Conservation (phyloP, 2,888 invertebrate species). For the Melanotus villosus region DNA sequence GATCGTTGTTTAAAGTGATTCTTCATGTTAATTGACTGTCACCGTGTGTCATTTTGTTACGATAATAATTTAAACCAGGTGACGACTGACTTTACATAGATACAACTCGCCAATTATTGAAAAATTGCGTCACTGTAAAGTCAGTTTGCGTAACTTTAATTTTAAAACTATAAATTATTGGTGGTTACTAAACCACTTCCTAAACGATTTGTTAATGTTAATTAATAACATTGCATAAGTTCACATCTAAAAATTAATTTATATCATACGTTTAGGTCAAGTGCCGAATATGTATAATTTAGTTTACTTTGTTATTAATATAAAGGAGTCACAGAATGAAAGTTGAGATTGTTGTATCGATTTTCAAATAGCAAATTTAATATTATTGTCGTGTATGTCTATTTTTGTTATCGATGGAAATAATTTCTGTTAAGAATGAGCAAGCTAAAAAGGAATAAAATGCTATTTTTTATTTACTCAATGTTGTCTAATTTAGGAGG, state of each 20-base stretch:
- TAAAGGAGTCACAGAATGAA: slow-evolving; percentile 4
- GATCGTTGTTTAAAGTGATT: slow-evolving; percentile 95
- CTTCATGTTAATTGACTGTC: slow-evolving; percentile 45
- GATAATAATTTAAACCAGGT: slow-evolving; percentile 34
- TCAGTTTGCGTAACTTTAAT: slow-evolving; percentile 8
- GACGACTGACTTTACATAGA: slow-evolving; percentile 32
- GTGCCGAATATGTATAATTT: slow-evolving; percentile 5
- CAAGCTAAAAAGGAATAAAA: slow-evolving; percentile 39
- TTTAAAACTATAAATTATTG: slow-evolving; percentile 24
- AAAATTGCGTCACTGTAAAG: slow-evolving; percentile 9
- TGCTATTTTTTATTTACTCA: slow-evolving; percentile 44
- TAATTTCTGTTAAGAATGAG: slow-evolving; percentile 23
- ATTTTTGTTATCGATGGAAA: slow-evolving; percentile 35
- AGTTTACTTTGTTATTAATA: slow-evolving; percentile 7
- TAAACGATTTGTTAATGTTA: slow-evolving; percentile 32
- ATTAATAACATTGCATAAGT: slow-evolving; percentile 17
- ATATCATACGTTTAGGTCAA: slow-evolving; percentile 15
- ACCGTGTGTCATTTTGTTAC: slow-evolving; percentile 42
- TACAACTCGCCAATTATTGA: slow-evolving; percentile 5
- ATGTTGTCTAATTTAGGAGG: slow-evolving; percentile 40
- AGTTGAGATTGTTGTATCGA: slow-evolving; percentile 12
- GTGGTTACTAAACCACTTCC: slow-evolving; percentile 8
- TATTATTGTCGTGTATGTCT: slow-evolving; percentile 18
- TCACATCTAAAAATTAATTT: slow-evolving; percentile 31
- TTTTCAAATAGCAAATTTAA: slow-evolving; percentile 10